These are phyloP conservation scores for Gila robusta DNA, from an alignment of 2,797 vertebrate genomes.

Conservation along the genomic window DNA sequence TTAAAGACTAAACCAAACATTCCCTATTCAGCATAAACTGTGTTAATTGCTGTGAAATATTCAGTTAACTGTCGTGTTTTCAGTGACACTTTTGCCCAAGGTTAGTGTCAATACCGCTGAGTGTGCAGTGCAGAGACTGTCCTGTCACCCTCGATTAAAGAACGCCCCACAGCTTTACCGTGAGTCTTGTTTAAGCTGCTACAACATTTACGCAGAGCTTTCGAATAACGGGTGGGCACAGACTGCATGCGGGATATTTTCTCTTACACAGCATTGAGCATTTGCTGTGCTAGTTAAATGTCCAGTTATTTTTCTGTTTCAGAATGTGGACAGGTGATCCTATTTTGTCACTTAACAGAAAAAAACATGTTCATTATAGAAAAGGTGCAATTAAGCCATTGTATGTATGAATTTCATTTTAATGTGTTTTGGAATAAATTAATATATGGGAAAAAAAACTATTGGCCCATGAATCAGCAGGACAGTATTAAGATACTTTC, in stretches of 20 bases:
- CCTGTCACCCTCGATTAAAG: conserved; percentile 50
- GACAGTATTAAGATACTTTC: background rate
- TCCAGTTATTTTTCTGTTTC: background rate
- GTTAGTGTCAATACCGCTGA: conserved; percentile 57
- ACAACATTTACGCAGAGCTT: conserved; percentile 15
- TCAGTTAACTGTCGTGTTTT: conserved; percentile 36
- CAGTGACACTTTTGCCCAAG: conserved; percentile 32
- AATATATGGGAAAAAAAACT: background rate
- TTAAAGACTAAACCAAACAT: conserved; percentile 22
- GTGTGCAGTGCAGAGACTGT: conserved; percentile 45
- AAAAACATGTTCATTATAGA: too few relatives aligned
- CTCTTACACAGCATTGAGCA: background rate
- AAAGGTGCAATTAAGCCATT: background rate
- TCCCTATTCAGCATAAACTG: conserved; percentile 22
- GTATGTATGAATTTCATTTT: background rate
- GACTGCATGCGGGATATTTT: background rate
- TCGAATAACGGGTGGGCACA: background rate
- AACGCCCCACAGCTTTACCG: conserved; percentile 16
- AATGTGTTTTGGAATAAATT: background rate
- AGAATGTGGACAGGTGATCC: background rate
- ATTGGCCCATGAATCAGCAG: background rate
- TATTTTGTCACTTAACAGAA: background rate
- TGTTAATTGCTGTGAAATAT: conserved; percentile 38
- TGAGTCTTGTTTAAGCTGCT: conserved; percentile 24
- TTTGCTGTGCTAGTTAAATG: background rate